phyloP scores from a whole-genome alignment of 30 jellyfish, hydroid and myxozoan genomes.

The Turritopsis dohrnii region DNA sequence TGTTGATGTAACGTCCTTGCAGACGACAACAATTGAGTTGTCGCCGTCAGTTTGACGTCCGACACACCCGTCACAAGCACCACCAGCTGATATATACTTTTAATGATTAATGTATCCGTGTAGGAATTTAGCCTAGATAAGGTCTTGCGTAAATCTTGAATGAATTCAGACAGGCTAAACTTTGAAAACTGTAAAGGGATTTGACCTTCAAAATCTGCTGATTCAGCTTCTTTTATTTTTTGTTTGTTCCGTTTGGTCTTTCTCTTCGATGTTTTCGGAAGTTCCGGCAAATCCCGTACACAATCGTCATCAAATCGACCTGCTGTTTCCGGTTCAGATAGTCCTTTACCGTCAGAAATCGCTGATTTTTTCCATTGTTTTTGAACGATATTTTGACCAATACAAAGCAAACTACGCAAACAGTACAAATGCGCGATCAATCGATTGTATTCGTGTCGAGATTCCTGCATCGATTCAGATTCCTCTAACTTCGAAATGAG shows the following conservation, averaged over 20 bases:
- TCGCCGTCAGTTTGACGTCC: background rate
- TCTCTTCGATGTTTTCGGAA: background rate
- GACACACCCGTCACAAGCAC: background rate
- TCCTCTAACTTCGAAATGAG: slow-evolving; percentile 5
- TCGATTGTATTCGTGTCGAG: slow-evolving; percentile 16
- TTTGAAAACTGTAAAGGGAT: background rate
- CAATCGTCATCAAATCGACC: background rate
- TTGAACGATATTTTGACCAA: slow-evolving; percentile 11
- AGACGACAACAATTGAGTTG: slow-evolving; percentile 8
- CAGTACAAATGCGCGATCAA: slow-evolving; percentile 21
- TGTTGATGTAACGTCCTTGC: slow-evolving; percentile 25
- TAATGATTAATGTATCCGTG: slow-evolving; percentile 20
- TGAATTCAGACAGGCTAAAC: background rate
- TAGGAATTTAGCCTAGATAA: slow-evolving; percentile 7
- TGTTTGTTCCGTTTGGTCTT: background rate
- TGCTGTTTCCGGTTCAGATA: background rate
- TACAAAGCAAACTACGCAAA: slow-evolving; percentile 15
- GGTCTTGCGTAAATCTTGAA: background rate
- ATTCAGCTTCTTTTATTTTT: background rate
- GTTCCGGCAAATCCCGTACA: background rate
- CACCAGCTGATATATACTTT: slow-evolving; percentile 5
- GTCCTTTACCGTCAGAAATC: background rate
- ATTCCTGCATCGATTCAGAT: background rate
- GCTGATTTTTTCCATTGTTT: background rate
- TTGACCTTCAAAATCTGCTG: background rate